phyloP scores from a whole-genome alignment of 2,113 vertebrate species.

The Phrynosoma blainvillii region DNA sequence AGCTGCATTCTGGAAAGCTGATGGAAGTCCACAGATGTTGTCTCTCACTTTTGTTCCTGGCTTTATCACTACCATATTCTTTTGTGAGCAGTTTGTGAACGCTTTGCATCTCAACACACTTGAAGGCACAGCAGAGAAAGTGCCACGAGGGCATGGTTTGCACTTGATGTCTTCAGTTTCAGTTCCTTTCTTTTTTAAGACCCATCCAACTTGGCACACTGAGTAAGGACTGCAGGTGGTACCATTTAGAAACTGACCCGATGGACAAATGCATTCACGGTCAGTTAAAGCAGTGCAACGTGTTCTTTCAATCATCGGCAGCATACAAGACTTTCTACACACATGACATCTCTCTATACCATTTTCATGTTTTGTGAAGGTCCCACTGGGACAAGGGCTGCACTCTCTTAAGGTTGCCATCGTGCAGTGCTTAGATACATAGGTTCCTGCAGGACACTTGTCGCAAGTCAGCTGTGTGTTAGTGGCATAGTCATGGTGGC shows the following conservation, averaged over 20 bases:
- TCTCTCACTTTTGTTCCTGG: constrained; percentile 86
- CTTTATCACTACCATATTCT: constrained; percentile 80
- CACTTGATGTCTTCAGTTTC: constrained; percentile 89
- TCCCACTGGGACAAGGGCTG: constrained; percentile 83
- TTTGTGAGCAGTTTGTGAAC: constrained; percentile 87
- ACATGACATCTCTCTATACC: constrained; percentile 90
- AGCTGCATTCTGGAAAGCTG: constrained; percentile 49
- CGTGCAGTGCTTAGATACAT: constrained; percentile 90
- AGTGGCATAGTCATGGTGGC: constrained; percentile 81
- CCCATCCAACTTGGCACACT: constrained; percentile 86
- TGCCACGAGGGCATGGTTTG: constrained; percentile 86
- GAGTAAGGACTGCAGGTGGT: constrained; percentile 82
- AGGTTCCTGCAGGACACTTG: constrained; percentile 95
- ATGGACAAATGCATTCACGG: constrained; percentile 87
- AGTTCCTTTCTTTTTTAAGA: constrained; percentile 87
- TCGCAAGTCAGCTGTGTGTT: constrained; percentile 88
- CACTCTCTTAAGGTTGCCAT: constrained; percentile 86
- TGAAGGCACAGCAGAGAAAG: constrained; percentile 89
- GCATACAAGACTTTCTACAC: constrained; percentile 82
- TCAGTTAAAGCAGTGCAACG: constrained; percentile 87
- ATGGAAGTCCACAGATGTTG: constrained; percentile 82
- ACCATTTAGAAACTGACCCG: constrained; percentile 79
- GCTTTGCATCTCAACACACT: constrained; percentile 83
- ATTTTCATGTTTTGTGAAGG: constrained; percentile 91
- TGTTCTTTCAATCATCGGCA: constrained; percentile 83